Evolutionary conservation across 2,113 vertebrate genomes (phyloP).

Genomic region (Alces alces): DNA sequence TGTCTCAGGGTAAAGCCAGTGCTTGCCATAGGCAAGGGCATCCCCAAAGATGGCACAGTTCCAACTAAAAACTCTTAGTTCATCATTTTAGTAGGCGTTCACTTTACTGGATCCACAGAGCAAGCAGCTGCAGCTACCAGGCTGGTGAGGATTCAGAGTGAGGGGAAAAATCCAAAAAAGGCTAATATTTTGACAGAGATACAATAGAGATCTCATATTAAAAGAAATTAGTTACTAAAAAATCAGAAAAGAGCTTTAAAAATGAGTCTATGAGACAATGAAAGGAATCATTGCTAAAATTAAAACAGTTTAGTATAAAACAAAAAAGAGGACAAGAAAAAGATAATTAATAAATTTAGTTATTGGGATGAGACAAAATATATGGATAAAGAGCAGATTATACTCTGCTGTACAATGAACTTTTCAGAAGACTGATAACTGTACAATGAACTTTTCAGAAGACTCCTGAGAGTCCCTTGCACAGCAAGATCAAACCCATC

Average conservation of each 20-base stretch:
- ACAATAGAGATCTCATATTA: not conserved
- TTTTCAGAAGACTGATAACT: not conserved
- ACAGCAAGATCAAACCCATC: not conserved
- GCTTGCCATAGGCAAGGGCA: not conserved
- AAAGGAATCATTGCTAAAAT: not conserved
- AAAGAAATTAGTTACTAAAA: not conserved
- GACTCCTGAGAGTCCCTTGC: not conserved
- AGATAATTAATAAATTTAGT: not conserved
- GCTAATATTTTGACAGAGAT: not conserved
- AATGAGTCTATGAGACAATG: not conserved
- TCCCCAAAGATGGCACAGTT: not conserved
- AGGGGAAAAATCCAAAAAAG: not conserved
- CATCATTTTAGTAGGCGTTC: not conserved
- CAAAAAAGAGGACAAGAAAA: not conserved
- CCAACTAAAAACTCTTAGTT: not conserved
- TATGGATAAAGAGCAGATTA: not conserved
- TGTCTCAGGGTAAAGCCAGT: not conserved
- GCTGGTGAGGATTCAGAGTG: not conserved
- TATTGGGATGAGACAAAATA: not conserved
- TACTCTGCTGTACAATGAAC: not conserved
- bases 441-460: not conserved
- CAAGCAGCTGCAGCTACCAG: not conserved
- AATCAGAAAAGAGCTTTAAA: not conserved
- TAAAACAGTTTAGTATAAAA: not conserved
- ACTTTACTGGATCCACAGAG: not conserved